Evolutionary conservation across 2,113 vertebrate genomes (phyloP).

Genomic region (Mesocricetus auratus): DNA sequence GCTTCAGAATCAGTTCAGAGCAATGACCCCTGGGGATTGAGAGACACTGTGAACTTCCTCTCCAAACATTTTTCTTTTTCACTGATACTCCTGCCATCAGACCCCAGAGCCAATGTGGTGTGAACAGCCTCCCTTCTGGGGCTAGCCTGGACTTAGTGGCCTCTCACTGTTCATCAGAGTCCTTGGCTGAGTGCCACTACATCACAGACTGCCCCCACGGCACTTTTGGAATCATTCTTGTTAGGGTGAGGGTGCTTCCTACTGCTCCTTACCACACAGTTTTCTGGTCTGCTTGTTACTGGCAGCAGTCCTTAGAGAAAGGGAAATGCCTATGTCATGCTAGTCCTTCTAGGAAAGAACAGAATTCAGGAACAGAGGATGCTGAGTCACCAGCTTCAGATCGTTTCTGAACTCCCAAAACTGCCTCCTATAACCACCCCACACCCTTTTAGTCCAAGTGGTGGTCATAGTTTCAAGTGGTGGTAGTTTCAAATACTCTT

Average conservation of each 20-base stretch:
- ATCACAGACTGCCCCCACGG: not conserved
- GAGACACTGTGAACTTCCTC: not conserved
- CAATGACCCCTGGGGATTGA: not conserved
- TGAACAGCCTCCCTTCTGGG: not conserved
- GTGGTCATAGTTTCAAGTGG: not conserved
- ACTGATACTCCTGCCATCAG: not conserved
- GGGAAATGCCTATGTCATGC: conserved; percentile 13
- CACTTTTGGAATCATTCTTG: conserved; percentile 9
- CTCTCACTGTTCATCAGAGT: not conserved
- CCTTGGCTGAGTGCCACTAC: not conserved
- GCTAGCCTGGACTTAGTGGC: not conserved
- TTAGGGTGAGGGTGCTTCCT: conserved; percentile 4
- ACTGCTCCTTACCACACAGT: not conserved
- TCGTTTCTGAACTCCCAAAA: not conserved
- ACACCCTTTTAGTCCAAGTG: not conserved
- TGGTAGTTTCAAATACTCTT: not conserved
- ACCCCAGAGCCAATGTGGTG: not conserved
- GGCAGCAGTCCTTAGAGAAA: conserved; percentile 6
- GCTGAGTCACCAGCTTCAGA: conserved; percentile 9
- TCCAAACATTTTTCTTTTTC: conserved; percentile 7
- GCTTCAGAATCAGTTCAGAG: not conserved
- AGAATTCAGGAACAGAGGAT: conserved; percentile 22
- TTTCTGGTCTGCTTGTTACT: conserved; percentile 13
- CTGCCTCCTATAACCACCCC: not conserved
- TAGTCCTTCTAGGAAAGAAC: conserved; percentile 67